Conservation (phyloP, 2,888 invertebrate genomes). For the Cosmia pyralina region DNA sequence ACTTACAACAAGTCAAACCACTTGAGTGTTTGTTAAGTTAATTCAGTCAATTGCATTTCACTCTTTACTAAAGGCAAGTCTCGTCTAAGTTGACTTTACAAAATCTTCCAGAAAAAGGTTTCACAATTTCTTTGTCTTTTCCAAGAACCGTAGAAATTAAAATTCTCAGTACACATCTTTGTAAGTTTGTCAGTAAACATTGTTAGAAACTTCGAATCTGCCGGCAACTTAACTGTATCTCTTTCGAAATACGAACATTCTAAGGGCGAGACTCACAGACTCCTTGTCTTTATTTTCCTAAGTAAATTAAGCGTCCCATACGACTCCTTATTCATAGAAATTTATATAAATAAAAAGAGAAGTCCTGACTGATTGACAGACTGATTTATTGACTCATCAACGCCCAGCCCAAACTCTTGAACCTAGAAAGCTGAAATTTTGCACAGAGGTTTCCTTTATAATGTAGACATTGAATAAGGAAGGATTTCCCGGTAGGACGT, state of each 20-base stretch:
- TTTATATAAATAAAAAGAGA: no score
- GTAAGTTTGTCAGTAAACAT: slow-evolving; percentile 64
- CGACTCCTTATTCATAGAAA: no score
- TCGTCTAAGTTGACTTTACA: slow-evolving; percentile 7
- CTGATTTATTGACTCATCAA: no score
- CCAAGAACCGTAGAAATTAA: slow-evolving; percentile 58
- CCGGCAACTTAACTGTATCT: slow-evolving; percentile 62
- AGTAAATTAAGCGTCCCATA: background rate
- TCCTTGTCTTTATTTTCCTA: background rate
- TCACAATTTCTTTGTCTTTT: slow-evolving; percentile 36
- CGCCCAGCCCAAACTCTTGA: no score
- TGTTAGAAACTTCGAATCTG: slow-evolving; percentile 55
- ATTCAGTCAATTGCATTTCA: background rate
- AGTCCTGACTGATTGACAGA: no score
- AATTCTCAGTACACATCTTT: slow-evolving; percentile 59
- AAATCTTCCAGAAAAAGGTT: slow-evolving; percentile 31
- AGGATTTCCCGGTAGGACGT: no score
- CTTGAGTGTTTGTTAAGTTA: no score
- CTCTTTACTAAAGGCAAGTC: background rate
- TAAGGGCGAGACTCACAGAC: slow-evolving; percentile 22
- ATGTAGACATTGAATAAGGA: no score
- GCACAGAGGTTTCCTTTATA: no score
- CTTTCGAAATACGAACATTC: slow-evolving; percentile 54
- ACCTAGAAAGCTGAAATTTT: no score
- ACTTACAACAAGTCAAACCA: background rate